These are phyloP conservation scores for Sander vitreus DNA, from an alignment of 2,113 vertebrate genomes.

Conservation along the genomic window DNA sequence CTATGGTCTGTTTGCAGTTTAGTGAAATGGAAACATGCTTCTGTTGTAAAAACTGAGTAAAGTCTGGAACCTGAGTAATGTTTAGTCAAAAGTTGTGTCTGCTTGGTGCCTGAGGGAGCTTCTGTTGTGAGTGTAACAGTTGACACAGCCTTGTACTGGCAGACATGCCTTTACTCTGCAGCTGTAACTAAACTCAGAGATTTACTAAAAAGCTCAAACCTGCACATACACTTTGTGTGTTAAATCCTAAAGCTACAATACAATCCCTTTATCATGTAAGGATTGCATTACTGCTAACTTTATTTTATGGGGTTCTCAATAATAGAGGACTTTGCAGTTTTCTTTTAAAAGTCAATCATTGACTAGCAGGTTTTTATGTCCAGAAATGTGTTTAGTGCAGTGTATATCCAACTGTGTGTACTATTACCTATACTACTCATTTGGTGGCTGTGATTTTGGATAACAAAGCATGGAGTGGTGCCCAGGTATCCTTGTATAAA, in stretches of 20 bases:
- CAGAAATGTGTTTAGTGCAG: conserved; percentile 1
- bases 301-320: background rate
- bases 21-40: background rate
- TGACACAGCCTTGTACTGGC: conserved; percentile 31
- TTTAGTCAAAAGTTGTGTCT: conserved; percentile 41
- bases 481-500: background rate
- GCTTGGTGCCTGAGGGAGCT: conserved; percentile 32
- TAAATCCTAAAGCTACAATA: background rate
- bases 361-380: background rate
- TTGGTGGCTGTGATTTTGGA: background rate
- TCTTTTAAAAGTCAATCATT: conserved; percentile 15
- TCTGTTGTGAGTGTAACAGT: conserved; percentile 33
- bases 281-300: background rate
- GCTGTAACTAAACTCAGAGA: conserved; percentile 41
- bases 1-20: background rate
- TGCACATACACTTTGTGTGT: conserved; percentile 12
- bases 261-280: background rate
- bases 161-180: conserved; percentile 1
- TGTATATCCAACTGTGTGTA: background rate
- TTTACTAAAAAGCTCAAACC: conserved; percentile 25
- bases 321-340: background rate
- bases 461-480: background rate
- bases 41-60: background rate
- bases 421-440: background rate
- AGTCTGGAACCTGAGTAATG: background rate